Conservation (phyloP, 2,113 vertebrate species). For the Lamprologus tigripictilis region DNA sequence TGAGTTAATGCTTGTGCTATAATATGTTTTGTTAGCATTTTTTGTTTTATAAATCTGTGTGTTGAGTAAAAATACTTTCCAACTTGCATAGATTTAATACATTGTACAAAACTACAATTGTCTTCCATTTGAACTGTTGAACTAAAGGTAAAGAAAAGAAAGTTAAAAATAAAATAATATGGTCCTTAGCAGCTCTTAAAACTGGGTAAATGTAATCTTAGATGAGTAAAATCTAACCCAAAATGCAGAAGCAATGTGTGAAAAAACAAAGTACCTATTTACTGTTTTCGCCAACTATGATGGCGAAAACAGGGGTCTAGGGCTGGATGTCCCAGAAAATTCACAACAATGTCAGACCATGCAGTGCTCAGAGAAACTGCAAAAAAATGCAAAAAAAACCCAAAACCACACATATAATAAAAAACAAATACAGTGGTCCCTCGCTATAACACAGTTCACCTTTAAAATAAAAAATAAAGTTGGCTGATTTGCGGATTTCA, state of each 20-base stretch:
- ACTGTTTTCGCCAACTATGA: background rate
- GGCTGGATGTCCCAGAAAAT: background rate
- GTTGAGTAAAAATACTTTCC: background rate
- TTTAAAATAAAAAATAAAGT: background rate
- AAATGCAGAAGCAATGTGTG: background rate
- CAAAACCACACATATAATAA: background rate
- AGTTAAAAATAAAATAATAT: background rate
- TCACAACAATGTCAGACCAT: background rate
- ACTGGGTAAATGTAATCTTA: background rate
- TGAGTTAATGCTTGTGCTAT: background rate
- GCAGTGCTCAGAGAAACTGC: background rate
- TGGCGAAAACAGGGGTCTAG: background rate
- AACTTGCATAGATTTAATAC: background rate
- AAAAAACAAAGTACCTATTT: background rate
- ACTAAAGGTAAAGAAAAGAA: background rate
- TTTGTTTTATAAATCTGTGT: background rate
- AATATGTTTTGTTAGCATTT: background rate
- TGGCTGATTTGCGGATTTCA: background rate
- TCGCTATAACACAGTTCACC: background rate
- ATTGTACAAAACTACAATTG: background rate
- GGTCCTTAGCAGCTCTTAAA: background rate
- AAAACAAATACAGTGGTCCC: background rate
- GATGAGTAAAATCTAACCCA: background rate
- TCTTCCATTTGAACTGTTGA: background rate
- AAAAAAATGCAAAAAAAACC: accelerated